Evolutionary conservation across 2,113 vertebrate species (phyloP).

Genomic region (Chinchilla lanigera): DNA sequence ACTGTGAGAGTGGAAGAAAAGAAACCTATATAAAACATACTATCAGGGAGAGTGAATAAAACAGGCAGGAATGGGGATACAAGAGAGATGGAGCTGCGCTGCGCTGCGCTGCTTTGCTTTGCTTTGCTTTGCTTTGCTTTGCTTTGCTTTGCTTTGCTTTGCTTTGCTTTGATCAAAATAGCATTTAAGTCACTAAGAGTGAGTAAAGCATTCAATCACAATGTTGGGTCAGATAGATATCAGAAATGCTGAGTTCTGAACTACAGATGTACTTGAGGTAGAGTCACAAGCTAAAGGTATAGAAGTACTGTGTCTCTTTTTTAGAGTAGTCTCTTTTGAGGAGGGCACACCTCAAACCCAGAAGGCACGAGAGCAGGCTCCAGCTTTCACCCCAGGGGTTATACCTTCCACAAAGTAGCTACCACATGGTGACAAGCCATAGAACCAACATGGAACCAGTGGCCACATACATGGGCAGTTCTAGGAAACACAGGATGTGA

Average conservation of each 20-base stretch:
- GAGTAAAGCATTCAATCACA: neutral
- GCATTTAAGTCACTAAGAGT: neutral
- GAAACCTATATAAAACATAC: fast-evolving
- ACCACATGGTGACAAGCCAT: no score
- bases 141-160: neutral
- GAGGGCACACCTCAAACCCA: neutral
- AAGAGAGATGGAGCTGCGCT: neutral
- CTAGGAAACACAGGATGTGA: neutral
- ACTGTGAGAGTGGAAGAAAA: neutral
- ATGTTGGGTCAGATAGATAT: neutral
- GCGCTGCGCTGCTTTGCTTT: no score
- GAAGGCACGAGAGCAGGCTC: neutral
- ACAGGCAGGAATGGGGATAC: neutral
- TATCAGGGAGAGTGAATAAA: fast-evolving
- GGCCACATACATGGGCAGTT: no score
- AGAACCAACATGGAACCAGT: neutral
- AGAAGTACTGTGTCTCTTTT: neutral
- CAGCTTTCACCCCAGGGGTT: neutral
- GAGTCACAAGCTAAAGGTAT: neutral
- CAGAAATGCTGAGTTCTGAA: neutral
- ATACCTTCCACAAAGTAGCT: neutral
- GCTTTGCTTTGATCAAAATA: neutral
- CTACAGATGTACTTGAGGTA: neutral
- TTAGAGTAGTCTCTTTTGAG: neutral
- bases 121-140: neutral